Evolutionary conservation across 2,888 invertebrate genomes (phyloP), one percentile per base, ranked within the genome.

Genomic region (Caenorhabditis japonica): DNA sequence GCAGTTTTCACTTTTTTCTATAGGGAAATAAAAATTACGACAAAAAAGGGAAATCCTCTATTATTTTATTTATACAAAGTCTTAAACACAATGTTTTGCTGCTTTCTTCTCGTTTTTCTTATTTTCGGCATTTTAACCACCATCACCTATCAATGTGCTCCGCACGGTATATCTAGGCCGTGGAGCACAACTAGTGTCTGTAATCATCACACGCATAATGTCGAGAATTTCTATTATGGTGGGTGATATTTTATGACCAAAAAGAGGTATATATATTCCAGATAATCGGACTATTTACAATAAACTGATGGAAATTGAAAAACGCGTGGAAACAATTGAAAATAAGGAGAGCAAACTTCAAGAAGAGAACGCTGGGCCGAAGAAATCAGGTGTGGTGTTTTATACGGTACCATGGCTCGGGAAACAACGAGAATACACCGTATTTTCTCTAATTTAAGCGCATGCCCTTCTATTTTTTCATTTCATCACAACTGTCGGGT

Each of bases 221-320:
- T 47, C 12, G 46, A 64, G 36, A 47, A 55, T 12, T 43, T 47
- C 17, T 56, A 47, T 49, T 33, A 53, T 0, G 64, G 64, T 64
- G 1, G n/a, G 64, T 34, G 43, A 25, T 55, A 41, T 43, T 39
- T 7, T 43, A 46, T 39, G 39, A 39, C n/a, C n/a, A n/a, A n/a
- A n/a, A n/a, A n/a, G n/a, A n/a, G n/a, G n/a, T n/a, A n/a, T n/a
- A n/a, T n/a, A 30, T 30, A 7, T 41, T 64, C 15, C 49, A 64
- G 64, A 64, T 33, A 64, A 64, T 27, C 64, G 56, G 3, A 56
- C 64, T 2, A 64, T 64, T 21, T 64, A 64, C 56, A 55, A 64
- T 19, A 64, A 64, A 25, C 17, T 64, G 1, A 23, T 56, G 4
- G 39, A 64, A 43, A 55, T 64, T 27, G 64, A 64, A 13, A 47